A percentile compares a stretch with the other conserved stretches of the same genome.
Conservation (phyloP, 2,797 vertebrate genomes). For the Gymnoscopelus microlampas region DNA sequence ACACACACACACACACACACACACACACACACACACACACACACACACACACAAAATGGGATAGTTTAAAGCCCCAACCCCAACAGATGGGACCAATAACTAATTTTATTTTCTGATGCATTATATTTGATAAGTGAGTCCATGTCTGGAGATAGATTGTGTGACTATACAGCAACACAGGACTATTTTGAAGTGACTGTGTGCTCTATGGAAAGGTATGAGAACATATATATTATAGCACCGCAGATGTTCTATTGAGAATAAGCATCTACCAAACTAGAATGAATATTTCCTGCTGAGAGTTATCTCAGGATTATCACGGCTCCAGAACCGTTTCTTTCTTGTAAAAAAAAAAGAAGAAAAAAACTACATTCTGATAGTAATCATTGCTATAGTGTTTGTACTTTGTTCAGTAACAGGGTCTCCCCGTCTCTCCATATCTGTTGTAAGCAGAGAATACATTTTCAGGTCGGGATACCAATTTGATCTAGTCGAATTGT, state of each 20-base stretch:
- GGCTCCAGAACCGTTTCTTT: too few relatives aligned
- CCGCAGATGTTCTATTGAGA: background rate
- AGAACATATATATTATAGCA: background rate
- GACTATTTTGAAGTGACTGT: slow-evolving; percentile 24
- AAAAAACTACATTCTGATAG: background rate
- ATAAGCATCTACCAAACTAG: too few relatives aligned
- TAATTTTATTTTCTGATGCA: slow-evolving; percentile 53
- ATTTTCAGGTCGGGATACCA: too few relatives aligned
- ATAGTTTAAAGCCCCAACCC: slow-evolving; percentile 54
- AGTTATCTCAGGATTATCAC: too few relatives aligned
- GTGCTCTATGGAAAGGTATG: slow-evolving; percentile 6
- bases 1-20: too few relatives aligned
- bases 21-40: too few relatives aligned
- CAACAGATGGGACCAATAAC: slow-evolving; percentile 55
- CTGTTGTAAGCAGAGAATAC: too few relatives aligned
- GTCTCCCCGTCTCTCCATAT: too few relatives aligned
- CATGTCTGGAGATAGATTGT: slow-evolving; percentile 54
- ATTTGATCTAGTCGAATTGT: too few relatives aligned
- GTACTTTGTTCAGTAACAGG: too few relatives aligned
- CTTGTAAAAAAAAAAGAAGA: too few relatives aligned
- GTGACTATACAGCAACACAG: slow-evolving; percentile 31
- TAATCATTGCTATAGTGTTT: background rate
- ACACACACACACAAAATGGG: slow-evolving; percentile 1
- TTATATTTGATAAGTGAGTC: slow-evolving; percentile 59
- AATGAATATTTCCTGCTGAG: too few relatives aligned